Percentiles rank a stretch among this genome's conserved stretches.
Evolutionary conservation across 2,888 invertebrate genomes (phyloP).

Genomic region (Apodemia duryi): DNA sequence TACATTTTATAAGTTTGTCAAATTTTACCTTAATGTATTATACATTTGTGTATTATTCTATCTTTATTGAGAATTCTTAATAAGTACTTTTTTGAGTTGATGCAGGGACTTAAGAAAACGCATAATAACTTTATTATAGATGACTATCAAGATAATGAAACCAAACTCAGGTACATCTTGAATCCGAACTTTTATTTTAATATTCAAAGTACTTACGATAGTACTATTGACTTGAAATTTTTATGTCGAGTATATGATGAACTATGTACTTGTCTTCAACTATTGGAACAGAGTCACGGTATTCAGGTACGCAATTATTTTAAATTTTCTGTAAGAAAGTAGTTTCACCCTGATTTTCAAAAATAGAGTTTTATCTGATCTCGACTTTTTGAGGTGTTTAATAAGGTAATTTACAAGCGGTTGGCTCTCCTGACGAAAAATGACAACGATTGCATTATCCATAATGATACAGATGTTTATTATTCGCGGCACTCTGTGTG

Average conservation of each 20-base stretch:
- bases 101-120: conserved; percentile 26
- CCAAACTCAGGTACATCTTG: conserved; percentile 34
- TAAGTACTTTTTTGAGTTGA: conserved; percentile 31
- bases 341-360: too few relatives aligned
- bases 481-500: too few relatives aligned
- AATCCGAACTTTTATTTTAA: conserved; percentile 36
- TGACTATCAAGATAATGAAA: conserved; percentile 12
- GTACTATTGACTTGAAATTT: conserved; percentile 34
- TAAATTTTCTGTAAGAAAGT: too few relatives aligned
- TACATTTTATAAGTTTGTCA: too few relatives aligned
- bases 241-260: conserved; percentile 51
- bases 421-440: too few relatives aligned
- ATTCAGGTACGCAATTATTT: conserved; percentile 29
- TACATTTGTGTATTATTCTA: conserved; percentile 34
- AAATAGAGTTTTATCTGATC: too few relatives aligned
- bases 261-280: conserved; percentile 42
- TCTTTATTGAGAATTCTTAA: conserved; percentile 44
- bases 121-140: conserved; percentile 24
- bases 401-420: too few relatives aligned
- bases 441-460: too few relatives aligned
- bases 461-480: too few relatives aligned
- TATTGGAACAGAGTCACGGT: conserved; percentile 48
- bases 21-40: too few relatives aligned
- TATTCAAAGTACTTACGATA: neutral
- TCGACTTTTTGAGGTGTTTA: too few relatives aligned